A percentile compares a stretch with the other conserved stretches of the same genome.
Evolutionary conservation across 1,140 invertebrate species (phyloP).

Genomic region (Apis florea): DNA sequence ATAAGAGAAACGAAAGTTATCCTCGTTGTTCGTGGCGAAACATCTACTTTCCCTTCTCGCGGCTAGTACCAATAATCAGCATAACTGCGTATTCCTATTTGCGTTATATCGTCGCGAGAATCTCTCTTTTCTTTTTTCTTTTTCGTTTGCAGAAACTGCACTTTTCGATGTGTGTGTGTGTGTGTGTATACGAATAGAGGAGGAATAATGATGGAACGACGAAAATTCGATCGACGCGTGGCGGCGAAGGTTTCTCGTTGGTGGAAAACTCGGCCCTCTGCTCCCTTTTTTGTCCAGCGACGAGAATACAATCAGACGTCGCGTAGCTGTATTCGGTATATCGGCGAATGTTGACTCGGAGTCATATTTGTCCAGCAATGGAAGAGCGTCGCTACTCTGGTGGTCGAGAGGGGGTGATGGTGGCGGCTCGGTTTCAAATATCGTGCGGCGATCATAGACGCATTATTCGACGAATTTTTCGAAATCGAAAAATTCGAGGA

Average conservation of each 20-base stretch:
- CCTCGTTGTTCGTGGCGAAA: not conserved
- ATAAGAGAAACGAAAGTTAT: no score
- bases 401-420: slow-evolving; percentile 46
- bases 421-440: slow-evolving; percentile 70
- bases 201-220: no score
- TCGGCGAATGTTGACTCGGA: slow-evolving; percentile 79
- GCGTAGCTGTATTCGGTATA: slow-evolving; percentile 73
- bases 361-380: slow-evolving; percentile 80
- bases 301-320: slow-evolving; percentile 72
- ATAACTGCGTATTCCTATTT: no score
- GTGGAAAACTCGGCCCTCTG: not conserved
- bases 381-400: slow-evolving; percentile 65
- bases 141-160: no score
- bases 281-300: slow-evolving; percentile 32
- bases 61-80: slow-evolving; percentile 21
- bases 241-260: no score
- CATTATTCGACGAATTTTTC: slow-evolving; percentile 61
- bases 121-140: not conserved
- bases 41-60: slow-evolving; percentile 35
- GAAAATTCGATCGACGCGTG: no score
- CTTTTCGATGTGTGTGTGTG: no score
- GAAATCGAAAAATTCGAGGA: slow-evolving; percentile 25
- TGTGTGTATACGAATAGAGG: no score
- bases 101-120: slow-evolving; percentile 15
- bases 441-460: slow-evolving; percentile 72